These are phyloP conservation scores for Coleophora flavipennella DNA, from an alignment of 2,888 invertebrate species.

Conservation along the genomic window DNA sequence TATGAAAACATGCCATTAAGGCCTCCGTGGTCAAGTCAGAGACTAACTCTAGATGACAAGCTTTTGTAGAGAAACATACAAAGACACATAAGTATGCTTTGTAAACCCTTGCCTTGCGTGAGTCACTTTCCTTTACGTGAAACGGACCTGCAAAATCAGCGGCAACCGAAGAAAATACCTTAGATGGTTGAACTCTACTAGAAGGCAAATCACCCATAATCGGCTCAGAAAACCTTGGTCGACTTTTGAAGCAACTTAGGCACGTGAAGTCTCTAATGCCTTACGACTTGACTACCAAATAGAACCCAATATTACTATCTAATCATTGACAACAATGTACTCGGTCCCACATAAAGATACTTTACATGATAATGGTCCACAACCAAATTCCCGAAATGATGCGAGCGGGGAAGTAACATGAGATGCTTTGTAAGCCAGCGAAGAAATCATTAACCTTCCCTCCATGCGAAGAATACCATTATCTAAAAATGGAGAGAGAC, in stretches of 20 bases:
- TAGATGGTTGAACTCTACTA: neutral
- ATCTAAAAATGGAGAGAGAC: neutral
- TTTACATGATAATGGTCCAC: no score
- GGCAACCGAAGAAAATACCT: slow-evolving; percentile 4
- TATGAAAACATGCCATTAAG: slow-evolving; percentile 8
- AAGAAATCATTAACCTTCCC: neutral
- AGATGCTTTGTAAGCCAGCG: no score
- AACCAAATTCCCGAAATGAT: no score
- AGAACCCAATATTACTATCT: no score
- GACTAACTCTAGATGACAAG: slow-evolving; percentile 12
- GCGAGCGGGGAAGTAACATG: no score
- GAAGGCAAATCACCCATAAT: no score
- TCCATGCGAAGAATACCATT: neutral
- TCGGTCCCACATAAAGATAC: no score
- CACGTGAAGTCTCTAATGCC: no score
- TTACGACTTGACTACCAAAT: no score
- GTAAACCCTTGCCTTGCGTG: neutral
- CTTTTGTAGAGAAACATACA: slow-evolving; percentile 12
- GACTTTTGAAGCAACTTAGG: no score
- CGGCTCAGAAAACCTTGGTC: no score
- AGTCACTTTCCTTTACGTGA: neutral
- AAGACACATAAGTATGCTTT: slow-evolving; percentile 9
- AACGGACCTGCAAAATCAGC: slow-evolving; percentile 9
- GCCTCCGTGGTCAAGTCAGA: slow-evolving; percentile 8
- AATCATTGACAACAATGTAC: no score